A percentile compares a stretch with the other conserved stretches of the same genome.
These are phyloP conservation scores for Enteromius treurensis DNA, from an alignment of 2,797 vertebrate genomes.

Conservation along the genomic window DNA sequence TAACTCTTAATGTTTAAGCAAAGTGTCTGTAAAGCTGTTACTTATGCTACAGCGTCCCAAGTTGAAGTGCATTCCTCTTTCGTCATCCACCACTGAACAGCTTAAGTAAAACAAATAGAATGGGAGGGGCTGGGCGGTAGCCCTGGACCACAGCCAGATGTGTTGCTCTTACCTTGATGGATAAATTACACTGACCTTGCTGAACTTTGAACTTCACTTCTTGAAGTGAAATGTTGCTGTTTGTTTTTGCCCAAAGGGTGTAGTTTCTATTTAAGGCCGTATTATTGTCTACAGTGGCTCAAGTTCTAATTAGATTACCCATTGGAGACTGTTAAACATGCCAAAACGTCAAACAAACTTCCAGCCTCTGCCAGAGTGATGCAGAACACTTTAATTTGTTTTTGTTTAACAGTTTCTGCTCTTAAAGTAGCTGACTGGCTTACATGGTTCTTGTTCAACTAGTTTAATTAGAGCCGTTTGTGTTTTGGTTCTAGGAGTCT, in stretches of 20 bases:
- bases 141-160: not conserved
- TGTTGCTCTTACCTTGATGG: constrained; percentile 17
- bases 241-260: constrained; percentile 23
- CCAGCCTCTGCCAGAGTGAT: not conserved
- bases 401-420: not conserved
- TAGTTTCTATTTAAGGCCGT: constrained; percentile 10
- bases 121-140: not conserved
- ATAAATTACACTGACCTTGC: constrained; percentile 24
- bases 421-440: constrained; percentile 4
- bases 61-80: constrained; percentile 10
- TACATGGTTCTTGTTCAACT: not conserved
- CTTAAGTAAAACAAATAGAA: constrained; percentile 22
- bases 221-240: not conserved
- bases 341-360: constrained; percentile 19
- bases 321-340: not conserved
- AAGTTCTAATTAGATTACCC: constrained; percentile 43
- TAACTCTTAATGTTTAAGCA: constrained; percentile 1
- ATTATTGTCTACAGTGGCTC: constrained; percentile 18
- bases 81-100: constrained; percentile 3
- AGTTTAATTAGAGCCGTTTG: constrained; percentile 28
- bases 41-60: not conserved
- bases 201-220: constrained; percentile 29
- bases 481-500: constrained; percentile 29
- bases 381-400: constrained; percentile 8
- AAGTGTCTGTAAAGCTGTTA: constrained; percentile 52